Percentiles rank a stretch among this genome's conserved stretches.
Conservation (phyloP, 2,797 vertebrate species). For the Scolopax rusticola region DNA sequence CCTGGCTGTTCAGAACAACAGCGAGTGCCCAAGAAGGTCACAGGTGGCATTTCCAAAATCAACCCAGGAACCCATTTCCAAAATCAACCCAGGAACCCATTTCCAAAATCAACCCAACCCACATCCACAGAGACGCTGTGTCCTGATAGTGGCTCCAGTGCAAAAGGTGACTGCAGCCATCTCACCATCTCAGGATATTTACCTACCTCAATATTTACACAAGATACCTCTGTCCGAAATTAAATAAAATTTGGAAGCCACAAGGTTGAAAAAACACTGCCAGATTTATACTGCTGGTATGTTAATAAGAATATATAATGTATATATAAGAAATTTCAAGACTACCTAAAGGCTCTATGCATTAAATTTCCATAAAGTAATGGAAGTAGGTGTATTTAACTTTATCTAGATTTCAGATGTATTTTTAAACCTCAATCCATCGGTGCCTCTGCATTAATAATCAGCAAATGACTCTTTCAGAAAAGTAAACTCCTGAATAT, state of each 20-base stretch:
- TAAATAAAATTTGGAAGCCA: background rate
- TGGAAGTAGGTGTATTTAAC: background rate
- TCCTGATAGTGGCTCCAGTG: background rate
- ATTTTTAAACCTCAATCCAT: background rate
- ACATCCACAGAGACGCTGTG: rapidly evolving
- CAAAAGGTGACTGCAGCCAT: rapidly evolving
- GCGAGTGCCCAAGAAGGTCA: background rate
- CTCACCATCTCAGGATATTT: background rate
- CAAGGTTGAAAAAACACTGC: background rate
- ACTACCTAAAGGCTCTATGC: background rate
- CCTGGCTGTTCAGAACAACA: background rate
- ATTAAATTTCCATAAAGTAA: background rate
- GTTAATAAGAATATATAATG: too few relatives aligned
- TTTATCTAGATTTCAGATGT: background rate
- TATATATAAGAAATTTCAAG: background rate
- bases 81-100: background rate
- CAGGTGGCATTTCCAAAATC: background rate
- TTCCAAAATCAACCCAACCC: too few relatives aligned
- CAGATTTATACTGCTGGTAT: too few relatives aligned
- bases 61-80: background rate
- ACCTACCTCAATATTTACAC: background rate
- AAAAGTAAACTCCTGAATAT: background rate
- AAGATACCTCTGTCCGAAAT: background rate
- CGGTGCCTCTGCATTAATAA: background rate
- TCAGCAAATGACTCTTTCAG: background rate